Evolutionary conservation across 2,113 vertebrate species (phyloP).

Genomic region (Hypanus sabinus): DNA sequence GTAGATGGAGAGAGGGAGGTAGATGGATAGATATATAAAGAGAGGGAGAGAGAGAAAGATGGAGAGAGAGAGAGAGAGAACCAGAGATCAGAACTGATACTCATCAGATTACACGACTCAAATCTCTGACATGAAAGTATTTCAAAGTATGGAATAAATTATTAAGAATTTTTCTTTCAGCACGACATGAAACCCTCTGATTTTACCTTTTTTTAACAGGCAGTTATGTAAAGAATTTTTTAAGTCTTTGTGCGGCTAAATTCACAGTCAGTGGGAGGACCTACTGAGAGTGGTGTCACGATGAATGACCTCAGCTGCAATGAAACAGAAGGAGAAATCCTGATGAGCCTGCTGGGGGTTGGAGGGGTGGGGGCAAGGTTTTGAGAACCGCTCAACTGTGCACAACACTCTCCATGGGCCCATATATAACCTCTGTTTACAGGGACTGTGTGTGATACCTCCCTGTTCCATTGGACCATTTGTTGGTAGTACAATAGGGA

Average conservation of each 20-base stretch:
- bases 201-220: background rate
- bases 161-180: background rate
- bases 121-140: background rate
- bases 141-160: background rate
- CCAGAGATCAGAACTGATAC: too few relatives aligned
- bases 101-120: background rate
- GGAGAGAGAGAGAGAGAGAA: background rate
- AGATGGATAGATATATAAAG: too few relatives aligned
- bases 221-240: background rate
- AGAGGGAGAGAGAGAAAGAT: too few relatives aligned
- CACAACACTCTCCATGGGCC: background rate
- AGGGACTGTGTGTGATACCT: background rate
- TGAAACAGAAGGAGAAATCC: background rate
- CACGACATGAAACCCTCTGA: background rate
- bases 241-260: background rate
- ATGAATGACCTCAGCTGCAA: background rate
- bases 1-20: too few relatives aligned
- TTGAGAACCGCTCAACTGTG: conserved; percentile 9
- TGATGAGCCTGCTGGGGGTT: background rate
- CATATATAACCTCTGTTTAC: conserved; percentile 4
- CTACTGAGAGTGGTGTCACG: background rate
- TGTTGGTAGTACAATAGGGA: background rate
- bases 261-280: background rate
- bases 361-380: background rate
- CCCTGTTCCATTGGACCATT: background rate